Base-by-base conservation (phyloP, 2,888 invertebrate species). In the Eledone cirrhosa region DNA sequence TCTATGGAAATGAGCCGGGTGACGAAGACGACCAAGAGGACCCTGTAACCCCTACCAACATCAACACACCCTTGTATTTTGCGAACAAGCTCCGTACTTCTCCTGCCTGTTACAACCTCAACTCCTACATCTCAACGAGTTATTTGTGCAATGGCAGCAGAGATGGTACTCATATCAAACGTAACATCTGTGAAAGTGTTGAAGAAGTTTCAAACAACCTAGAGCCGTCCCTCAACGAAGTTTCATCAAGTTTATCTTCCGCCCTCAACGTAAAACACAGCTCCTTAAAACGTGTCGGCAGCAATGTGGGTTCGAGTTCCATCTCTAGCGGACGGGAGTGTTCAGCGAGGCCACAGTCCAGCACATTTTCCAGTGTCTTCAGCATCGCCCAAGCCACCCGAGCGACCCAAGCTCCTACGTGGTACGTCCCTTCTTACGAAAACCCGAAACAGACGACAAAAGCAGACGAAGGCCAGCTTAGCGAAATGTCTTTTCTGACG, bases 361-460 rank as follows among this genome's bases (percentile, higher is more conserved):
- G 41, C 41, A 1, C 41, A 41, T 41, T 5, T 11, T 8, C 41
- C 41, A 41, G n/a, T n/a, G 29, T 67, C 22, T 67, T 67, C 31
- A 22, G n/a, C 16, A 29, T 29, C 16, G 19, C 19, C 29, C 29
- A 67, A 16, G 31, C 29, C 7, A 67, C 67, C 11, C 31, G n/a
- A 72, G 41, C 31, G 0, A 31, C n/a, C 33, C 31, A 33, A 11
- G 31, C 33, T 3, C 72, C n/a, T 22, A 31, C 72, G 16, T 72
- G 72, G 72, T 41, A 72, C n/a, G 41, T 41, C 22, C 72, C 72
- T 33, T 31, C 33, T 41, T 72, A 72, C 22, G 72, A 72, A 22
- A 72, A 72, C n/a, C 72, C 72, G 0, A 31, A 31, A 19, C 41
- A 41, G 2, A 11, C 31, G n/a, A 72, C 72, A n/a, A 72, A 72